Evolutionary conservation across 2,797 vertebrate species (phyloP).

Genomic region (Gouania willdenowi): DNA sequence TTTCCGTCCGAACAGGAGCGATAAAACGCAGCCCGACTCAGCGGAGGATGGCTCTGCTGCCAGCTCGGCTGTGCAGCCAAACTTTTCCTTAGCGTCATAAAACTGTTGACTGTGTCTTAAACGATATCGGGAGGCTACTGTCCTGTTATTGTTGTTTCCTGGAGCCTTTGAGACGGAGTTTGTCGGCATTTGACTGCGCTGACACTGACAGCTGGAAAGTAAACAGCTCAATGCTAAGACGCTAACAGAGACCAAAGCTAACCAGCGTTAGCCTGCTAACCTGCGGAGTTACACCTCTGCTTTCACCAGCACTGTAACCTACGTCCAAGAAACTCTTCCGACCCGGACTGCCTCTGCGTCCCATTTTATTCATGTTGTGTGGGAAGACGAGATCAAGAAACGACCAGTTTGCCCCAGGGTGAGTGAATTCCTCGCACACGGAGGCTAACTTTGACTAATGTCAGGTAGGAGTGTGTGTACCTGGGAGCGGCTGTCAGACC

Average conservation of each 20-base stretch:
- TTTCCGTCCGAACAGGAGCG: slow-evolving; percentile 48
- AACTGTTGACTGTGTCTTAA: not conserved
- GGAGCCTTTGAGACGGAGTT: not conserved
- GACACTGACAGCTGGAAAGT: slow-evolving; percentile 59
- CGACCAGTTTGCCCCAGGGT: slow-evolving; percentile 34
- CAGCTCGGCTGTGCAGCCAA: slow-evolving; percentile 46
- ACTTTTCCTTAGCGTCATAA: not conserved
- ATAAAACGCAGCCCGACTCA: slow-evolving; percentile 43
- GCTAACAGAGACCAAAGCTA: slow-evolving; percentile 4
- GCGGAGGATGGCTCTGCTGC: slow-evolving; percentile 42
- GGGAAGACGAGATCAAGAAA: slow-evolving; percentile 16
- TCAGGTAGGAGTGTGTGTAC: slow-evolving; percentile 34
- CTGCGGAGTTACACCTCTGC: not conserved
- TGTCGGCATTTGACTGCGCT: slow-evolving; percentile 2
- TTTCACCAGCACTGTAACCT: slow-evolving; percentile 17
- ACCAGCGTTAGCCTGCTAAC: slow-evolving; percentile 45
- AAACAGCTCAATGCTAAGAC: slow-evolving; percentile 52
- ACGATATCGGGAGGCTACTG: too few species aligned
- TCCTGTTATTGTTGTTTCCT: too few species aligned
- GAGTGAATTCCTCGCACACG: slow-evolving; percentile 19
- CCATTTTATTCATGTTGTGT: slow-evolving; percentile 61
- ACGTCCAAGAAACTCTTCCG: slow-evolving; percentile 1
- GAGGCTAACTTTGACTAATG: slow-evolving; percentile 22
- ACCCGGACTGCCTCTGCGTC: slow-evolving; percentile 15
- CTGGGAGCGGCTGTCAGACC: slow-evolving; percentile 49